phyloP scores from a whole-genome alignment of 2,113 vertebrate genomes.

The Fulmarus glacialis region DNA sequence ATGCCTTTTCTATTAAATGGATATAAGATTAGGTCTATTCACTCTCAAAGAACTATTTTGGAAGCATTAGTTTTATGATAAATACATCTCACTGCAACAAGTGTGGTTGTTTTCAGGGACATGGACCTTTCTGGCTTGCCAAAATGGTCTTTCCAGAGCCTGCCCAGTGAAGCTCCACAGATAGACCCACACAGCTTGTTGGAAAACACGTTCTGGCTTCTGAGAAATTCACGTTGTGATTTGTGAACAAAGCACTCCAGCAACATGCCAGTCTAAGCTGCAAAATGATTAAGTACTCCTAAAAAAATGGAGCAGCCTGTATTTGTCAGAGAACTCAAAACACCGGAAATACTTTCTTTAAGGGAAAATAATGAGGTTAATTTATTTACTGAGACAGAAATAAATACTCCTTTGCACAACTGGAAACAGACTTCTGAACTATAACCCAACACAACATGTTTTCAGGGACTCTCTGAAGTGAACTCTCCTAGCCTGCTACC shows the following conservation, averaged over 20 bases:
- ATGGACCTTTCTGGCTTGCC: not conserved
- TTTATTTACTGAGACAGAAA: not conserved
- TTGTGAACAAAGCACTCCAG: not conserved
- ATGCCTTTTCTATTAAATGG: not conserved
- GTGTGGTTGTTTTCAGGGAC: not conserved
- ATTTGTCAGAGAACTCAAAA: not conserved
- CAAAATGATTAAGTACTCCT: not conserved
- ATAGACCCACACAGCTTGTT: not conserved
- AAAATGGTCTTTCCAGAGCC: not conserved
- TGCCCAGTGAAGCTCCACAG: not conserved
- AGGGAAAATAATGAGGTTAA: not conserved
- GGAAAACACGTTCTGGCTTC: not conserved
- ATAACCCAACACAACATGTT: fast-evolving
- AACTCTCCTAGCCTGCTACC: not conserved
- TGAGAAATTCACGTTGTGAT: not conserved
- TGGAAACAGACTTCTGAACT: not conserved
- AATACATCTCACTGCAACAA: not conserved
- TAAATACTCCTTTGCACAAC: not conserved
- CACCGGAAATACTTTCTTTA: not conserved
- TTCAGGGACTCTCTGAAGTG: not conserved
- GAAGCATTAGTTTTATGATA: not conserved
- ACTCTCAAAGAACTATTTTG: not conserved
- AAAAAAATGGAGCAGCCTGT: not conserved
- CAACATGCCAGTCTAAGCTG: not conserved
- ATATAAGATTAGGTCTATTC: not conserved